phyloP scores from a whole-genome alignment of 2,888 invertebrate genomes.

The Lysandra coridon region DNA sequence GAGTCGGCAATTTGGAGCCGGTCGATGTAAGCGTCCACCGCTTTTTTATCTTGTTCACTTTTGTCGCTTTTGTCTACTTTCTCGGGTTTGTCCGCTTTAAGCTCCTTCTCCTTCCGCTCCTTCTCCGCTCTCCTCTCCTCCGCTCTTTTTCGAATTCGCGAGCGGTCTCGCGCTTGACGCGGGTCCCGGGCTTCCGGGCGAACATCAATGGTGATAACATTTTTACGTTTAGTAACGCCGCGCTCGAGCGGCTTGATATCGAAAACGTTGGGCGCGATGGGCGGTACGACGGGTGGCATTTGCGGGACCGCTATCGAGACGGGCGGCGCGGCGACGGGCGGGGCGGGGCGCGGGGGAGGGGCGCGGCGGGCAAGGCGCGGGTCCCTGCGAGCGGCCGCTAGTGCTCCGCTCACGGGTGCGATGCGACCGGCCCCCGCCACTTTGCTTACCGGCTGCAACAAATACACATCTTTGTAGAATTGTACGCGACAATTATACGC shows the following conservation, averaged over 20 bases:
- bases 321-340: conserved; percentile 35
- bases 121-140: conserved; percentile 38
- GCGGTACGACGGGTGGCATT: conserved; percentile 40
- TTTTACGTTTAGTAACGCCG: conserved; percentile 65
- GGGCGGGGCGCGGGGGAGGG: conserved; percentile 52
- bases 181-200: conserved; percentile 45
- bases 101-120: conserved; percentile 34
- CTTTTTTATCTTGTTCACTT: conserved; percentile 36
- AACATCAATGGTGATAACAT: conserved; percentile 75
- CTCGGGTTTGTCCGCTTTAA: conserved; percentile 32
- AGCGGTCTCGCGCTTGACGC: conserved; percentile 40
- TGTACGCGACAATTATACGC: background rate
- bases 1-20: conserved; percentile 54
- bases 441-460: conserved; percentile 63
- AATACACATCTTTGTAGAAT: background rate
- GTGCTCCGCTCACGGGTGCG: conserved; percentile 64
- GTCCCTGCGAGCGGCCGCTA: conserved; percentile 58
- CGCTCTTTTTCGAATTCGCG: conserved; percentile 38
- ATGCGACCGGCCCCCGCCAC: conserved; percentile 54
- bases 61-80: conserved; percentile 34
- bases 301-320: conserved; percentile 40
- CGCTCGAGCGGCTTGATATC: conserved; percentile 73
- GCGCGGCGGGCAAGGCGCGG: conserved; percentile 58
- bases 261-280: conserved; percentile 69
- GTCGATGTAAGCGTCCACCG: conserved; percentile 49